Evolutionary conservation across 2,888 invertebrate species (phyloP).

Genomic region (Hypolimnas misippus): DNA sequence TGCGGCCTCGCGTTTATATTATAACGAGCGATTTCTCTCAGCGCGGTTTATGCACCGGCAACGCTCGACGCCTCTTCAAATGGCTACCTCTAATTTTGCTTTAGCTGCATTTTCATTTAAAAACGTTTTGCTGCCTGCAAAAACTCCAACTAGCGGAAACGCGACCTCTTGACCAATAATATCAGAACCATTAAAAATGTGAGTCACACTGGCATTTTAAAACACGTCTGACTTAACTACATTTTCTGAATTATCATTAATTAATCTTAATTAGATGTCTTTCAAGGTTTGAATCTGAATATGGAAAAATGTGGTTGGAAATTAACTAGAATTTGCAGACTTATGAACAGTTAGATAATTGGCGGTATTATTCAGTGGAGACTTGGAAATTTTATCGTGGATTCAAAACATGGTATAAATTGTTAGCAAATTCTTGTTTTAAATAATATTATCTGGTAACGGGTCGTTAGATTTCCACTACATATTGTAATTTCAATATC

Average conservation of each 20-base stretch:
- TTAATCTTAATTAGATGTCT: background rate
- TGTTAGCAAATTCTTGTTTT: too few species aligned
- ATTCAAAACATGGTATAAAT: too few species aligned
- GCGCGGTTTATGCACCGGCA: conserved; percentile 28
- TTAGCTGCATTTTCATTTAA: conserved; percentile 20
- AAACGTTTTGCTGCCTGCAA: conserved; percentile 1
- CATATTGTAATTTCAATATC: too few species aligned
- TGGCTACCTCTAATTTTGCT: conserved; percentile 16
- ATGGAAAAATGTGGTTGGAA: too few species aligned
- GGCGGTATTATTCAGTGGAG: too few species aligned
- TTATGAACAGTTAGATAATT: too few species aligned
- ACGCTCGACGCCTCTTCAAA: conserved; percentile 28
- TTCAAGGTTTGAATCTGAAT: too few species aligned
- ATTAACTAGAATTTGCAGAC: too few species aligned
- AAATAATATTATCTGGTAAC: too few species aligned
- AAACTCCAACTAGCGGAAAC: conserved; percentile 7
- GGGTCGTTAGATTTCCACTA: too few species aligned
- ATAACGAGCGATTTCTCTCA: conserved; percentile 33
- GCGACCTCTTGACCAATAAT: conserved; percentile 6
- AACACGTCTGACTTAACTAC: background rate
- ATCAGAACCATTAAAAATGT: conserved; percentile 9
- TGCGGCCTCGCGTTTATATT: conserved; percentile 26
- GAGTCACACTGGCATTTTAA: background rate
- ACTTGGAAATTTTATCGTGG: too few species aligned
- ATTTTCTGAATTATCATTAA: background rate